Conservation (phyloP, 2,797 vertebrate genomes). For the Odontamblyopus lacepedii region DNA sequence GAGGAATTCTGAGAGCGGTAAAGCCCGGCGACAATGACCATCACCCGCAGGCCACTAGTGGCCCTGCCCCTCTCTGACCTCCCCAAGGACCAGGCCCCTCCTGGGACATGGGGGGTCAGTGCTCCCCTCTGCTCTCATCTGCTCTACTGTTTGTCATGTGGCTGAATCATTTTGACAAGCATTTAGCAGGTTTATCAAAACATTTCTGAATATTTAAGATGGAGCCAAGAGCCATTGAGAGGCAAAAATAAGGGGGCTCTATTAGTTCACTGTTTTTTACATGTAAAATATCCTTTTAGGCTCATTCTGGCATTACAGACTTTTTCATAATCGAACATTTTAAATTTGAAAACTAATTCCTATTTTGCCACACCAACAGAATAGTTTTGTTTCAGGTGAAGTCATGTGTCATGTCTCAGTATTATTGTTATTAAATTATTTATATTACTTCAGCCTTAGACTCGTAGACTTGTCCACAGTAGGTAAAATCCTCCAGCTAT, state of each 20-base stretch:
- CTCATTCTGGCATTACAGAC: too few relatives aligned
- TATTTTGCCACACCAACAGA: too few relatives aligned
- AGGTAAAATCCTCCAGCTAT: background rate
- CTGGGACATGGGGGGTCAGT: constrained; percentile 48
- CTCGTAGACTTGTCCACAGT: background rate
- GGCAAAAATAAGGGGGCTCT: background rate
- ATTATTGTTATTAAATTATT: too few relatives aligned
- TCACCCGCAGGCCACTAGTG: constrained; percentile 60
- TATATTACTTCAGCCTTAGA: too few relatives aligned
- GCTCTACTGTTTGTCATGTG: constrained; percentile 65
- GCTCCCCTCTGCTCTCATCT: background rate
- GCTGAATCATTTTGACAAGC: constrained; percentile 78
- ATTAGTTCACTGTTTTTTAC: too few relatives aligned
- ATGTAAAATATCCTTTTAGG: too few relatives aligned
- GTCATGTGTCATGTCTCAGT: too few relatives aligned
- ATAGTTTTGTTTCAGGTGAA: too few relatives aligned
- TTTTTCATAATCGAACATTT: too few relatives aligned
- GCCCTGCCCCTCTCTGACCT: constrained; percentile 66
- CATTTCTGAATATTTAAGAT: constrained; percentile 77
- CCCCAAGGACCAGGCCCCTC: constrained; percentile 35
- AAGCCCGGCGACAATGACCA: constrained; percentile 71
- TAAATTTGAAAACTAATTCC: too few relatives aligned
- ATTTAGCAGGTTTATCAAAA: constrained; percentile 79
- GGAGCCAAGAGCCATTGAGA: background rate
- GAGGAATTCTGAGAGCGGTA: constrained; percentile 66